Base-by-base conservation (phyloP, 2,797 vertebrate species). In the Siniperca obscura region DNA sequence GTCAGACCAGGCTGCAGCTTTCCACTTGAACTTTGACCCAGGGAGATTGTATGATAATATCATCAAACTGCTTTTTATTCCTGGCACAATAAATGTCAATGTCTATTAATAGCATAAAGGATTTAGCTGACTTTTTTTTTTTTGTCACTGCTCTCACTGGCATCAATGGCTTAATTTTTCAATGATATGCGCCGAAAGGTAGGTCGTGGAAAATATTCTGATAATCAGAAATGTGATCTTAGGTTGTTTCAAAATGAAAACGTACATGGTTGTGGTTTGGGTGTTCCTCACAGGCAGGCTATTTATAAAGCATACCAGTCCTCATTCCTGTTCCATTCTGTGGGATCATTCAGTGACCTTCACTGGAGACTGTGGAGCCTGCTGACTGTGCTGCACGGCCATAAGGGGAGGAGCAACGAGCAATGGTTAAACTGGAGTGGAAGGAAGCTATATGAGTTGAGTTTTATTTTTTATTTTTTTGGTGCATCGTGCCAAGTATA, bases 261-360 rank as follows among this genome's bases (percentile, higher is more conserved):
- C 65, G 36, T n/a, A 1, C 21, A 19, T 74, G 36, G 38, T 76
- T 36, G 68, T 46, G 56, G 53, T 74, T 53, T 44, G 81, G 64
- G 62, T 86, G 77, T 76, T 73, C 42, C 81, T 81, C 81, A 76
- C 70, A 71, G 48, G 52, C 56, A 59, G 80, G 68, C 91, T 95
- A 95, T 95, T 95, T 94, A 93, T 94, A 94, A 83, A 86, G 82
- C 90, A 90, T 87, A 67, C 75, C 76, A 62, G 65, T 36, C 42
- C 66, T 78, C 89, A 71, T 85, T 89, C 81, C 60, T 62, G 42
- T 50, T 81, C 70, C 50, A 57, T 74, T 64, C 68, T 69, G 81
- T 69, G 67, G 83, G 87, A 89, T 90, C 85, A 75, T 22, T 80
- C 48, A n/a, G 50, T 91, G 93, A 93, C 93, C 93, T 95, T 94